Evolutionary conservation across 2,888 invertebrate genomes (phyloP).

Genomic region (Lacanobia wlatinum): DNA sequence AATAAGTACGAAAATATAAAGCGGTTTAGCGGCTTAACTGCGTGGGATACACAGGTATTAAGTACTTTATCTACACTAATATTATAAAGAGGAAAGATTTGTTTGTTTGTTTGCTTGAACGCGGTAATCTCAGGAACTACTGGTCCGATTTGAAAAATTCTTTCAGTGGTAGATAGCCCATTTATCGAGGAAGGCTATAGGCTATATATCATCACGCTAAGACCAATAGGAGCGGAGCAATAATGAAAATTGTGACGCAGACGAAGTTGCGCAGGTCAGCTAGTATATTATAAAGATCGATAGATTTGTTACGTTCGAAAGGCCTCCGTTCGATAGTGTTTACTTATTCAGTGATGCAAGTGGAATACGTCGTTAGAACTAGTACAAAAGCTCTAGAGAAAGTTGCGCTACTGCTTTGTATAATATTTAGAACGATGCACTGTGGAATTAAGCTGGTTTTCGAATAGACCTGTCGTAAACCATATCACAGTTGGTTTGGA

Average conservation of each 20-base stretch:
- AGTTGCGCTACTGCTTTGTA: slow-evolving; percentile 10
- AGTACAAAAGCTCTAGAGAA: slow-evolving; percentile 24
- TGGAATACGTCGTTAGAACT: slow-evolving; percentile 34
- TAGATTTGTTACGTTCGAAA: slow-evolving; percentile 5
- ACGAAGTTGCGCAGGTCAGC: too few species aligned
- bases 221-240: too few species aligned
- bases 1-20: slow-evolving; percentile 9
- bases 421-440: background rate
- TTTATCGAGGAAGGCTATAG: too few species aligned
- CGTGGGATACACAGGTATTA: background rate
- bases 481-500: background rate
- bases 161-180: too few species aligned
- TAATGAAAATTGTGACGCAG: too few species aligned
- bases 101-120: too few species aligned
- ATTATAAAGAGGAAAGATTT: too few species aligned
- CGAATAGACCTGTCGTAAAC: background rate
- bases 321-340: slow-evolving; percentile 30
- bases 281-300: slow-evolving; percentile 11
- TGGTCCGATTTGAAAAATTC: too few species aligned
- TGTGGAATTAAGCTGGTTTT: background rate
- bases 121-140: too few species aligned
- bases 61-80: too few species aligned
- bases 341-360: slow-evolving; percentile 51
- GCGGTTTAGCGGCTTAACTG: background rate
- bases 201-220: too few species aligned